Percentiles rank a stretch among this genome's conserved stretches.
phyloP scores from a whole-genome alignment of 2,113 vertebrate species.

The Gila orcuttii region DNA sequence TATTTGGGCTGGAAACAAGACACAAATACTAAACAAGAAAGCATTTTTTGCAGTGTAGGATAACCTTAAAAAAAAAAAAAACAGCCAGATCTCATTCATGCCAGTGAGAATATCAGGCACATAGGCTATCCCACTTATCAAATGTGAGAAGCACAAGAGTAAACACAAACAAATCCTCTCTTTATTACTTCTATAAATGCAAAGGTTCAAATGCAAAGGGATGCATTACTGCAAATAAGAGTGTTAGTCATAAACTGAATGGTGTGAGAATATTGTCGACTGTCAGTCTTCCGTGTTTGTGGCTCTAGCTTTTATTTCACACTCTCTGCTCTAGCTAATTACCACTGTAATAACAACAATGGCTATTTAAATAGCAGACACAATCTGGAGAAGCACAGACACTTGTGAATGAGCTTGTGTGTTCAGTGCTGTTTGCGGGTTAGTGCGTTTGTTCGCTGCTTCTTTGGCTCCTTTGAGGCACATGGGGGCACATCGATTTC shows the following conservation, averaged over 20 bases:
- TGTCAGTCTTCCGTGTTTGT: constrained; percentile 59
- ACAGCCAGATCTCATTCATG: not conserved
- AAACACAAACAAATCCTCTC: not conserved
- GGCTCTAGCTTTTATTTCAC: constrained; percentile 65
- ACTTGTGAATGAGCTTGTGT: constrained; percentile 15
- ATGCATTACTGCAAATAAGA: not conserved
- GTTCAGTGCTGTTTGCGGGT: not conserved
- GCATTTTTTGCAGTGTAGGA: too few species aligned
- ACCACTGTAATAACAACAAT: constrained; percentile 74
- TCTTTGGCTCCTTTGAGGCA: not conserved
- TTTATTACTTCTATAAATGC: not conserved
- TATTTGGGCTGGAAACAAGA: too few species aligned
- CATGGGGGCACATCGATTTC: constrained; percentile 40
- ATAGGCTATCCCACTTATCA: not conserved
- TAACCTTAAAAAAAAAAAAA: not conserved
- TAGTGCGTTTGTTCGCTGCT: constrained; percentile 26
- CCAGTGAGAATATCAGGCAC: not conserved
- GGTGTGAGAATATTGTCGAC: constrained; percentile 59
- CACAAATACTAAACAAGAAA: too few species aligned
- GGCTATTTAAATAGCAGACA: constrained; percentile 59
- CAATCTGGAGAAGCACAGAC: constrained; percentile 67
- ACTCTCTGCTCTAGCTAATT: constrained; percentile 71
- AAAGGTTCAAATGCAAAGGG: not conserved
- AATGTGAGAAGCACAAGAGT: not conserved
- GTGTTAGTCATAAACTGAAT: constrained; percentile 27